Evolutionary conservation across 2,113 vertebrate species (phyloP).

Genomic region (Puffinus mauretanicus): DNA sequence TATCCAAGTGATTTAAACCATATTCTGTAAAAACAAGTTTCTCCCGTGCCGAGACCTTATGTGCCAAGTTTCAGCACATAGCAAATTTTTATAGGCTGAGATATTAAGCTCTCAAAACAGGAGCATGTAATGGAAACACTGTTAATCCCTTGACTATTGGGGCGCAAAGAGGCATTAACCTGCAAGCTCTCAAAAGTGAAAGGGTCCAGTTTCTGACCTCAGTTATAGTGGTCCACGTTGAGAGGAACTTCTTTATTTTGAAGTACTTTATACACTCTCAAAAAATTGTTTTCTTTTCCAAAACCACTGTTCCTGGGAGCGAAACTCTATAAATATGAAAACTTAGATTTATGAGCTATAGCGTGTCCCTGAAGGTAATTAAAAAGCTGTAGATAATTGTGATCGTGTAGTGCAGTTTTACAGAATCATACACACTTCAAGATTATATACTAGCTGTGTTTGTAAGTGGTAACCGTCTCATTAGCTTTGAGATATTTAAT

Average conservation of each 20-base stretch:
- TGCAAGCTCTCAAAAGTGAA: neutral
- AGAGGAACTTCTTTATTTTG: conserved; percentile 23
- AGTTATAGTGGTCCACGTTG: neutral
- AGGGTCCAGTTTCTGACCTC: conserved; percentile 19
- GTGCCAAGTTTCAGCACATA: conserved; percentile 65
- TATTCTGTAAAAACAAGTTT: conserved; percentile 66
- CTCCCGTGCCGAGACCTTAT: neutral
- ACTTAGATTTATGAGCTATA: conserved; percentile 25
- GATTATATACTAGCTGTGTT: conserved; percentile 25
- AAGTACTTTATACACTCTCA: neutral
- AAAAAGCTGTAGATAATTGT: conserved; percentile 25
- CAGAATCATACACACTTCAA: neutral
- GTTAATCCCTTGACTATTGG: conserved; percentile 25
- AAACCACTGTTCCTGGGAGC: neutral
- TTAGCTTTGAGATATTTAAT: conserved; percentile 52
- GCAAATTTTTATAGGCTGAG: conserved; percentile 61
- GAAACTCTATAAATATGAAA: neutral
- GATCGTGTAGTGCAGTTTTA: neutral
- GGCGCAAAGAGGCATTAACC: neutral
- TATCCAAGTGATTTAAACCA: conserved; percentile 67
- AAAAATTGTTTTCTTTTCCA: conserved; percentile 16
- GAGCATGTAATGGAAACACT: conserved; percentile 46
- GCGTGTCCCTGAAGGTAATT: neutral
- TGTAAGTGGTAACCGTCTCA: conserved; percentile 33
- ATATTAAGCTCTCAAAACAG: conserved; percentile 68